Conservation (phyloP, 2,797 vertebrate species). For the Hyperoplus immaculatus region DNA sequence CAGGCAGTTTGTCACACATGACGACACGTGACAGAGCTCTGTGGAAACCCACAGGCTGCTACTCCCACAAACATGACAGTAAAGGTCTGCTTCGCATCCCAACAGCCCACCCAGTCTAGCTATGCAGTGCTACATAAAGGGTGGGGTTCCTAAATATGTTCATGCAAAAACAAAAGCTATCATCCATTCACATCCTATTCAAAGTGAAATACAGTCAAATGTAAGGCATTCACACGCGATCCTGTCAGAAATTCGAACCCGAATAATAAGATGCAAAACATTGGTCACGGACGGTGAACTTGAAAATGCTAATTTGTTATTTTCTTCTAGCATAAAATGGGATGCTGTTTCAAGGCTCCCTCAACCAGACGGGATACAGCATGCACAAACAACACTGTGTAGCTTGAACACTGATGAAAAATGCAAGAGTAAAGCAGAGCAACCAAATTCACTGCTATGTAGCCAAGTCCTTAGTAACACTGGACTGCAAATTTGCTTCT, state of each 20-base stretch:
- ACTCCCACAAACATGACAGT: conserved; percentile 56
- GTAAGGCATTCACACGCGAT: background rate
- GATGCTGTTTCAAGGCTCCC: conserved; percentile 23
- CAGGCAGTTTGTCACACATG: conserved; percentile 62
- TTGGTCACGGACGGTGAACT: background rate
- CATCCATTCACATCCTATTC: background rate
- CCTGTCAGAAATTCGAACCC: conserved; percentile 14
- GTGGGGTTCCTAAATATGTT: conserved; percentile 30
- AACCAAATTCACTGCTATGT: conserved; percentile 38
- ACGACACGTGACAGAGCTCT: conserved; percentile 61
- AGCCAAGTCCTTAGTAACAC: conserved; percentile 32
- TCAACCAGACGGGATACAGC: conserved; percentile 23
- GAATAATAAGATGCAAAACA: conserved; percentile 13
- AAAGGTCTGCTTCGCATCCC: conserved; percentile 46
- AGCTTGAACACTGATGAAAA: conserved; percentile 52
- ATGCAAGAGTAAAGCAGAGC: conserved; percentile 39
- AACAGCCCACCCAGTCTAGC: conserved; percentile 2
- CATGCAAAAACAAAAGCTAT: background rate
- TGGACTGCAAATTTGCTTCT: conserved; percentile 25
- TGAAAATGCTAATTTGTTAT: conserved; percentile 19
- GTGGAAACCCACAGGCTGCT: conserved; percentile 52
- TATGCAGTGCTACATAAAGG: background rate
- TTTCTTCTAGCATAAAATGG: background rate
- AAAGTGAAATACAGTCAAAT: background rate
- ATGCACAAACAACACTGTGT: conserved; percentile 26